Evolutionary conservation across 1,140 invertebrate genomes (phyloP).

Genomic region (Euura saliciscinereae): DNA sequence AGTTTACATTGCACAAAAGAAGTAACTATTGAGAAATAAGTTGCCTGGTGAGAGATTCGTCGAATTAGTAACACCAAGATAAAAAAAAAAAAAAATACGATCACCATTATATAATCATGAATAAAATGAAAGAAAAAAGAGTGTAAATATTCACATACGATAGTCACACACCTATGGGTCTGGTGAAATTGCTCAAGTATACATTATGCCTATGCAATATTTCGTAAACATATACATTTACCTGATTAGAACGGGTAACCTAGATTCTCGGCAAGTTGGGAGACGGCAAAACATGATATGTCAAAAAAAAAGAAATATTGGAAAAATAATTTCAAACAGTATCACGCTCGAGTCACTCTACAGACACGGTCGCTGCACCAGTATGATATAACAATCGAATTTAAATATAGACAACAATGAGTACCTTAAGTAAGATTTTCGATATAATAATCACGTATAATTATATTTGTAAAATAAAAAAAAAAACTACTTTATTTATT

Average conservation of each 20-base stretch:
- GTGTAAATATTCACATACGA: not conserved
- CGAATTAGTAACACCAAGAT: not conserved
- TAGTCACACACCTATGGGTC: not conserved
- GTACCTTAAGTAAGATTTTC: too few species aligned
- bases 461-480: too few species aligned
- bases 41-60: not conserved
- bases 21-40: not conserved
- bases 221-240: slow-evolving; percentile 3
- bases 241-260: not conserved
- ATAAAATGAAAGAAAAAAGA: not conserved
- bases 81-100: not conserved
- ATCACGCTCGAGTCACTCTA: too few species aligned
- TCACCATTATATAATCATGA: not conserved
- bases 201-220: not conserved
- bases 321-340: too few species aligned
- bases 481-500: too few species aligned
- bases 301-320: not conserved
- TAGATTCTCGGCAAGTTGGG: not conserved
- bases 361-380: too few species aligned
- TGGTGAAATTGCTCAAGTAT: not conserved
- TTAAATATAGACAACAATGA: too few species aligned
- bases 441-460: too few species aligned
- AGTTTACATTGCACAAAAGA: not conserved
- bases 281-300: too few species aligned
- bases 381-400: too few species aligned